Conservation (phyloP, 2,113 vertebrate species). For the Leptobrachium ailaonicum region DNA sequence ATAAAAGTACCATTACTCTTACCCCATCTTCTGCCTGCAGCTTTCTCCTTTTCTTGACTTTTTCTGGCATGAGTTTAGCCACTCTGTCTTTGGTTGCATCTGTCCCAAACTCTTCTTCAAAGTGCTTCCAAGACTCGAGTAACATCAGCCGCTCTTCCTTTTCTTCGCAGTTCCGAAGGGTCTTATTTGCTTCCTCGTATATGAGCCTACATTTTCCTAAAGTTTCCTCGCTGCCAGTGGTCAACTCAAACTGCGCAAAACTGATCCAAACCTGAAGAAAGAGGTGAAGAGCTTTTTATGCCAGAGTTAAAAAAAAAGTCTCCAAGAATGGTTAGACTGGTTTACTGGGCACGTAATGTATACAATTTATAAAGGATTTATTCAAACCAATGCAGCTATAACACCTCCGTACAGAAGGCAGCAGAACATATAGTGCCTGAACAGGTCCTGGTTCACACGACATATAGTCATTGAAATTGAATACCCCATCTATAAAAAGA, state of each 20-base stretch:
- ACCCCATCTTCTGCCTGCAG: slow-evolving; percentile 95
- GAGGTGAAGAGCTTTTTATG: not conserved
- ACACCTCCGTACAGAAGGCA: too few species aligned
- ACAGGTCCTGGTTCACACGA: too few species aligned
- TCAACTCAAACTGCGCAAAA: slow-evolving; percentile 91
- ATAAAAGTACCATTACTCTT: slow-evolving; percentile 57
- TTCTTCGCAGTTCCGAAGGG: slow-evolving; percentile 90
- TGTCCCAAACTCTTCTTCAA: slow-evolving; percentile 85
- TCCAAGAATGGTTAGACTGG: too few species aligned
- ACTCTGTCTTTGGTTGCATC: slow-evolving; percentile 76
- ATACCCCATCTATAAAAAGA: too few species aligned
- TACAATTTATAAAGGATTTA: too few species aligned
- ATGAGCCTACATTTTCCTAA: slow-evolving; percentile 81
- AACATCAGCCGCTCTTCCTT: slow-evolving; percentile 97
- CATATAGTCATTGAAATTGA: too few species aligned
- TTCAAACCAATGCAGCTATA: too few species aligned
- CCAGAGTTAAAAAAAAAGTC: not conserved
- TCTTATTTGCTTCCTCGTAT: slow-evolving; percentile 92
- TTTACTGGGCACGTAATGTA: too few species aligned
- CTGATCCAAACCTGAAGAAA: slow-evolving; percentile 91
- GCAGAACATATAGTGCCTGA: too few species aligned
- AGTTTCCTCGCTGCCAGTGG: slow-evolving; percentile 71
- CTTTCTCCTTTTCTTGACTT: slow-evolving; percentile 98
- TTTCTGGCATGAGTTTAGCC: slow-evolving; percentile 90
- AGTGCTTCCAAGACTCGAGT: slow-evolving; percentile 89